Conservation (phyloP, 2,113 vertebrate species). For the Bagarius yarrelli region DNA sequence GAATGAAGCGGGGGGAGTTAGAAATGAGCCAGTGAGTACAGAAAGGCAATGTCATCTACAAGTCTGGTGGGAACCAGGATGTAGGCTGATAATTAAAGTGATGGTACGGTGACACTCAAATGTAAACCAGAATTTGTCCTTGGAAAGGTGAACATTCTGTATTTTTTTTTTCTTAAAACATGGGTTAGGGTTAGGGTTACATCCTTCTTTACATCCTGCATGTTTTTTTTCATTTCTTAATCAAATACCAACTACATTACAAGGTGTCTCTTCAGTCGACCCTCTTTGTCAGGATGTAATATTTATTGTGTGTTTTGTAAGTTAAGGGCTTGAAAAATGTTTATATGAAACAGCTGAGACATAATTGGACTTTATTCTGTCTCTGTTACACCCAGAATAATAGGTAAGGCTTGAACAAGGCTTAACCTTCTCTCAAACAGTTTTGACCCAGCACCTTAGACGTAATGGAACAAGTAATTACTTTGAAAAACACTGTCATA, state of each 20-base stretch:
- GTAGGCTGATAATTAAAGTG: slow-evolving; percentile 16
- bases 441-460: not conserved
- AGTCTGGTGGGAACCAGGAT: slow-evolving; percentile 3
- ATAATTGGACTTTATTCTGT: slow-evolving; percentile 22
- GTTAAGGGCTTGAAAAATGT: not conserved
- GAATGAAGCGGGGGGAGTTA: not conserved
- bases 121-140: slow-evolving; percentile 6
- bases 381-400: slow-evolving; percentile 44
- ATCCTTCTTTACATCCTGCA: not conserved
- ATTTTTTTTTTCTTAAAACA: not conserved
- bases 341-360: slow-evolving; percentile 7
- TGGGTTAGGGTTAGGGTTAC: no score
- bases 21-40: slow-evolving; percentile 7
- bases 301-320: not conserved
- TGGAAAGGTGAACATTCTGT: not conserved
- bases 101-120: slow-evolving; percentile 9
- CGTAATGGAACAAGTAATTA: slow-evolving; percentile 11
- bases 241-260: not conserved
- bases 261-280: not conserved
- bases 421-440: not conserved
- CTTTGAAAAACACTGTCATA: slow-evolving; percentile 6
- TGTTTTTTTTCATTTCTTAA: slow-evolving; percentile 10
- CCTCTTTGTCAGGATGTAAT: not conserved
- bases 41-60: slow-evolving; percentile 22
- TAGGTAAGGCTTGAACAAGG: slow-evolving; percentile 28